Evolutionary conservation across 2,888 invertebrate genomes (phyloP).

Genomic region (Ypsolopha sequella): DNA sequence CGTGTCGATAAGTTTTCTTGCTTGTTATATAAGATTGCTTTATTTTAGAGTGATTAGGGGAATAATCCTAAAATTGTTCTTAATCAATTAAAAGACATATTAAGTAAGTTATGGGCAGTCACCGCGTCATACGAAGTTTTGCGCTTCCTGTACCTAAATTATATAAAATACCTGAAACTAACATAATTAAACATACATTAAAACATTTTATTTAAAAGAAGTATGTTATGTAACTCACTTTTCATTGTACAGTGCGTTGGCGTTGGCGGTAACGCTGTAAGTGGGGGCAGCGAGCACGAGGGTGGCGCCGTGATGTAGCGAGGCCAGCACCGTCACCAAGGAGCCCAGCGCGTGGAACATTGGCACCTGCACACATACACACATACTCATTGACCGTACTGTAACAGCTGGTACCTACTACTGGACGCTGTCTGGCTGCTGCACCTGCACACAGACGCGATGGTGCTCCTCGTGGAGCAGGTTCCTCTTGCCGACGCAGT

Average conservation of each 20-base stretch:
- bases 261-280: constrained; percentile 72
- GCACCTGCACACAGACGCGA: constrained; percentile 64
- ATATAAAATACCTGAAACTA: too few relatives aligned
- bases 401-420: not conserved
- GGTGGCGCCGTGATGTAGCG: constrained; percentile 73
- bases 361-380: constrained; percentile 66
- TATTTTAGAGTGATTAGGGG: too few relatives aligned
- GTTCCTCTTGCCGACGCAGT: constrained; percentile 71
- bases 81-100: too few relatives aligned
- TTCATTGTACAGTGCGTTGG: constrained; percentile 77
- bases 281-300: constrained; percentile 71
- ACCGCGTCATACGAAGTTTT: too few relatives aligned
- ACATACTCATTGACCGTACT: constrained; percentile 2
- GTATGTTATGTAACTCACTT: constrained; percentile 56
- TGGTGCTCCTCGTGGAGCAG: constrained; percentile 55
- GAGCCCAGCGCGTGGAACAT: constrained; percentile 90
- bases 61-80: too few relatives aligned
- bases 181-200: too few relatives aligned
- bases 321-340: constrained; percentile 71
- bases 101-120: too few relatives aligned
- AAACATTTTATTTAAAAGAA: too few relatives aligned
- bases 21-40: too few relatives aligned
- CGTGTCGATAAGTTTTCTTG: too few relatives aligned
- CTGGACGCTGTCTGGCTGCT: too few relatives aligned
- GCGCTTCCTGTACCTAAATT: too few relatives aligned